These are phyloP conservation scores for Siniperca chuatsi DNA, from an alignment of 2,113 vertebrate species.

Conservation along the genomic window DNA sequence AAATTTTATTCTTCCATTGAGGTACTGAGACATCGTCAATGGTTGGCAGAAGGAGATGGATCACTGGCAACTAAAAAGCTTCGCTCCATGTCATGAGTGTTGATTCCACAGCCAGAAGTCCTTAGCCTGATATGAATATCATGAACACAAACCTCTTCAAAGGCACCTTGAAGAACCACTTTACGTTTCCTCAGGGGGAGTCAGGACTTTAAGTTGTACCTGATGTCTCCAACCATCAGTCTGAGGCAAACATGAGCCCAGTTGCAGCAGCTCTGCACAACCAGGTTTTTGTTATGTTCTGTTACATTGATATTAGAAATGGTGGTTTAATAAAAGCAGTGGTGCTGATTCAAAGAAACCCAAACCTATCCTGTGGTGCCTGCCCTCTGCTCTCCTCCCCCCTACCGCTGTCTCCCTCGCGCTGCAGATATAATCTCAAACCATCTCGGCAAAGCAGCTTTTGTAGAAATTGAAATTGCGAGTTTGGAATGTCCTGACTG, in stretches of 20 bases:
- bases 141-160: slow-evolving; percentile 68
- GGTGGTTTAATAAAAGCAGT: slow-evolving; percentile 81
- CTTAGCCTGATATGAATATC: slow-evolving; percentile 59
- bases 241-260: slow-evolving; percentile 40
- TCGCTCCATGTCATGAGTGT: slow-evolving; percentile 31
- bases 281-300: slow-evolving; percentile 69
- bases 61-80: slow-evolving; percentile 29
- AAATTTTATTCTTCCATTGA: slow-evolving; percentile 5
- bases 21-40: slow-evolving; percentile 2
- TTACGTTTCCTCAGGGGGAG: slow-evolving; percentile 61
- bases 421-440: slow-evolving; percentile 89
- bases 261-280: slow-evolving; percentile 59
- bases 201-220: slow-evolving; percentile 66
- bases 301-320: slow-evolving; percentile 76
- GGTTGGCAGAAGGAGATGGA: slow-evolving; percentile 33
- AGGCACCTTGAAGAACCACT: slow-evolving; percentile 71
- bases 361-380: slow-evolving; percentile 83
- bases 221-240: slow-evolving; percentile 63
- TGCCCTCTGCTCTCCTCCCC: slow-evolving; percentile 72
- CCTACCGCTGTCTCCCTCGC: slow-evolving; percentile 76
- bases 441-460: slow-evolving; percentile 84
- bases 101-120: slow-evolving; percentile 40
- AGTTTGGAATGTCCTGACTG: slow-evolving; percentile 93
- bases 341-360: slow-evolving; percentile 88
- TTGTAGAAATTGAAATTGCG: slow-evolving; percentile 89